Percentiles rank a stretch among this genome's conserved stretches.
Conservation (phyloP, 2,113 vertebrate genomes). For the Illadopsis cleaveri region DNA sequence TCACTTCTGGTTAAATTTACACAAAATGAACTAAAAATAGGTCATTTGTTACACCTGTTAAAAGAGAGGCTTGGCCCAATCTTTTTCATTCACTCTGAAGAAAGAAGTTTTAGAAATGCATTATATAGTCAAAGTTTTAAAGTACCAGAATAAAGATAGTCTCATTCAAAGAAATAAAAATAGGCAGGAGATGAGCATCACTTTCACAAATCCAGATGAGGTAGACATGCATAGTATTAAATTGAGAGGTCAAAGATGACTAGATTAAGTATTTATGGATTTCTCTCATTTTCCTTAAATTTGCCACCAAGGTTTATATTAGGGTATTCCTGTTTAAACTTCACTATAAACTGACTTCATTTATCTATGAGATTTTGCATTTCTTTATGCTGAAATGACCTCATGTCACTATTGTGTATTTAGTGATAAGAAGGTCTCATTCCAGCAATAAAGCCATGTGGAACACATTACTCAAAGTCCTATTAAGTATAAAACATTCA, state of each 20-base stretch:
- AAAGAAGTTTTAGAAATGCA: background rate
- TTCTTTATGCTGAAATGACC: background rate
- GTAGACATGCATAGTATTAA: background rate
- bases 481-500: constrained; percentile 29
- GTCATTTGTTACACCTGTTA: background rate
- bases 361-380: background rate
- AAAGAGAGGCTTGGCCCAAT: background rate
- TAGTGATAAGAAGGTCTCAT: constrained; percentile 42
- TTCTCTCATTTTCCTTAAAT: background rate
- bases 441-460: constrained; percentile 19
- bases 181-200: background rate
- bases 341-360: background rate
- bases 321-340: background rate
- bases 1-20: background rate
- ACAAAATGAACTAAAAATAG: background rate
- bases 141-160: background rate
- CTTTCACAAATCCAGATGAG: background rate
- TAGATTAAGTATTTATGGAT: background rate
- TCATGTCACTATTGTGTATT: constrained; percentile 14
- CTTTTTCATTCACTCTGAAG: background rate
- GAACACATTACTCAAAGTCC: constrained; percentile 32
- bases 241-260: background rate
- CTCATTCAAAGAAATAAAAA: background rate
- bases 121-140: background rate
- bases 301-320: background rate